Evolutionary conservation across 2,113 vertebrate genomes (phyloP).

Genomic region (Pseudorectes ferrugineus): DNA sequence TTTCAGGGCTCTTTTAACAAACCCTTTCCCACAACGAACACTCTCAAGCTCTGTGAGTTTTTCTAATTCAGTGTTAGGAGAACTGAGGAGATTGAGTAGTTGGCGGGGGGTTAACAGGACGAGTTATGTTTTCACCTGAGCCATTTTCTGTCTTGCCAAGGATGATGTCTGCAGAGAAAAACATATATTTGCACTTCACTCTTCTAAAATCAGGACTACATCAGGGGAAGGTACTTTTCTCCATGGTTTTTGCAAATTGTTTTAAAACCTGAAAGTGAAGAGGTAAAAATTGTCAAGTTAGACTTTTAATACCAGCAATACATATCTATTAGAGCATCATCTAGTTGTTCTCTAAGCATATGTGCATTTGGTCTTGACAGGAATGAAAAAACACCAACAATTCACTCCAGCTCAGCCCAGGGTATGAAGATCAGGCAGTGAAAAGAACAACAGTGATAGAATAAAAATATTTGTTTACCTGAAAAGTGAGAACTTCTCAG

Average conservation of each 20-base stretch:
- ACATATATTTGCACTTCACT: neutral
- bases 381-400: constrained; percentile 7
- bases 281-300: neutral
- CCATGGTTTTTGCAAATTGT: neutral
- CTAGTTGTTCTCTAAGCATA: constrained; percentile 20
- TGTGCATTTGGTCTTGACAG: constrained; percentile 24
- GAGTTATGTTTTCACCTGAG: neutral
- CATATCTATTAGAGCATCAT: neutral
- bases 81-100: neutral
- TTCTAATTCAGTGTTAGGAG: neutral
- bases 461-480: neutral
- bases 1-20: neutral
- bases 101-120: accelerated
- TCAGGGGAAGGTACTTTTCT: neutral
- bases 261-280: neutral
- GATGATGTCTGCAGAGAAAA: neutral
- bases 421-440: constrained; percentile 46
- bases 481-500: neutral
- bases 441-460: neutral
- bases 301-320: neutral
- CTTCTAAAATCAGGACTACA: neutral
- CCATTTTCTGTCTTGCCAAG: neutral
- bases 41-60: neutral
- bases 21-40: neutral
- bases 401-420: constrained; percentile 43